Percentiles rank a stretch among this genome's conserved stretches.
Conservation (phyloP, 2,113 vertebrate genomes). For the Bambusicola thoracicus region DNA sequence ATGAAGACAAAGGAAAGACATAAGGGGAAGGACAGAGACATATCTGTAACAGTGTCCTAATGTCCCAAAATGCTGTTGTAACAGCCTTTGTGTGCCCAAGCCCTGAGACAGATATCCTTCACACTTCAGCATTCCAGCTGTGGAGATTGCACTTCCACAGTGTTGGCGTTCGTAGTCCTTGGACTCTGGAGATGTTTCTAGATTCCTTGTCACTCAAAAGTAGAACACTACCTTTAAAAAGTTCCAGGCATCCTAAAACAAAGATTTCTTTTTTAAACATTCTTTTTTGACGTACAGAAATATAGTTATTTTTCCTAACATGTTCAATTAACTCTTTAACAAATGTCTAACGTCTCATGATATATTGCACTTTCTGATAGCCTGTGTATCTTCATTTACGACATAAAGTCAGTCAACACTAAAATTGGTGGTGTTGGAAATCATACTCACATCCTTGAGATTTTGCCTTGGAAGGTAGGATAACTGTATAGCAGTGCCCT, state of each 20-base stretch:
- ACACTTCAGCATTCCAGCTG: not conserved
- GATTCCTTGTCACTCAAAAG: not conserved
- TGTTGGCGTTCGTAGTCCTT: too few species aligned
- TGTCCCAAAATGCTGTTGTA: not conserved
- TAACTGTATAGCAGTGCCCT: not conserved
- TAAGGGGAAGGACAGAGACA: not conserved
- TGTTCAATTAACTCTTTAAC: not conserved
- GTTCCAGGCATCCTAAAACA: not conserved
- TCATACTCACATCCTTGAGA: not conserved
- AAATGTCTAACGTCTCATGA: not conserved
- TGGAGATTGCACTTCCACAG: accelerated
- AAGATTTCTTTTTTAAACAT: not conserved
- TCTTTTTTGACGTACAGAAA: not conserved
- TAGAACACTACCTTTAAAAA: not conserved
- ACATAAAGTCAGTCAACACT: not conserved
- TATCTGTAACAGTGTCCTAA: not conserved
- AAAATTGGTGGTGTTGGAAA: accelerated
- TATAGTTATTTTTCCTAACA: not conserved
- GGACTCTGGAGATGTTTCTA: not conserved
- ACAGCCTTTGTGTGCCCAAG: not conserved
- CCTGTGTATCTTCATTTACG: not conserved
- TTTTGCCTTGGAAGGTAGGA: not conserved
- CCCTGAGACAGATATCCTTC: not conserved
- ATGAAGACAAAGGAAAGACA: not conserved
- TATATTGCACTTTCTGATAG: not conserved